Percentiles rank a stretch among this genome's conserved stretches.
Evolutionary conservation across 2,888 invertebrate species (phyloP).

Genomic region (Lepas anatifera): DNA sequence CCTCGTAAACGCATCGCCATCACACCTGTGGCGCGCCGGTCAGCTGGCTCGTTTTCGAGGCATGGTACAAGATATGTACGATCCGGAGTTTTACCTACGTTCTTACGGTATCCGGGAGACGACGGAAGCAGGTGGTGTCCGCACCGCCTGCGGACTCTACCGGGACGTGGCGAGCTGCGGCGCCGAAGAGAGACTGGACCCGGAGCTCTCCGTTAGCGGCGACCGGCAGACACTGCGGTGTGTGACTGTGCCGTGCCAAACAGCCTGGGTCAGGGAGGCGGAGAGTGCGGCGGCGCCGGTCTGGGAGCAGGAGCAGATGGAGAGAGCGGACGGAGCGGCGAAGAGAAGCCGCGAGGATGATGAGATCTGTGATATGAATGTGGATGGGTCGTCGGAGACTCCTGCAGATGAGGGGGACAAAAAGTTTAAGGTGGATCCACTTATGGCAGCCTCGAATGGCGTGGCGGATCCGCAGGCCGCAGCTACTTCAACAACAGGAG

Average conservation of each 20-base stretch:
- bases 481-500: no score
- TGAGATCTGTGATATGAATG: not conserved
- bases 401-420: not conserved
- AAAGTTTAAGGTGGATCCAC: not conserved
- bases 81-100: constrained; percentile 74
- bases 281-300: constrained; percentile 25
- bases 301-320: not conserved
- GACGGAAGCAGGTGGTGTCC: constrained; percentile 29
- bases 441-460: not conserved
- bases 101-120: constrained; percentile 48
- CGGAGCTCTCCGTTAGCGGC: constrained; percentile 28
- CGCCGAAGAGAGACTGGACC: constrained; percentile 28
- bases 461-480: no score
- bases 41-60: constrained; percentile 67
- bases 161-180: constrained; percentile 26
- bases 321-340: not conserved
- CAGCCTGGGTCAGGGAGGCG: constrained; percentile 55
- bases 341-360: not conserved
- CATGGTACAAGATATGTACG: constrained; percentile 86
- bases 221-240: constrained; percentile 65
- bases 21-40: constrained; percentile 29
- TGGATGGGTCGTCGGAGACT: not conserved
- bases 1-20: not conserved
- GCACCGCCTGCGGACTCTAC: not conserved
- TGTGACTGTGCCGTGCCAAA: constrained; percentile 67